Evolutionary conservation across 2,113 vertebrate species (phyloP), one percentile per base, ranked within the genome.

Genomic region (Gasterosteus aculeatus): DNA sequence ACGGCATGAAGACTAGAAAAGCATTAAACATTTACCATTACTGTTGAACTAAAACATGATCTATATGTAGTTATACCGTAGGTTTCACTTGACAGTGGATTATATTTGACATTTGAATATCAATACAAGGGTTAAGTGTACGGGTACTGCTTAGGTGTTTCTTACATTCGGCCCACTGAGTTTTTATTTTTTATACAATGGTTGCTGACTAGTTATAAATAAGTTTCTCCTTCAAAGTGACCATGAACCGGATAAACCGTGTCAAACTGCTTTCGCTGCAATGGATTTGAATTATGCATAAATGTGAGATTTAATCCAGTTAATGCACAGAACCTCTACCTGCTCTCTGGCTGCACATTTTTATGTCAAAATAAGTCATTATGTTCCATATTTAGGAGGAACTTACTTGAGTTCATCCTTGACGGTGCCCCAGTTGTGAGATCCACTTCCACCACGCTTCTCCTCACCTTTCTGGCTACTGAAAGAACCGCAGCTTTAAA

Each of bases 401-500:
- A 87, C 93, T 91, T 87, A 99, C 98, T 96, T 98, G 60, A 99
- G 85, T 74, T 99, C 98, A 78, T 99, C 98, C 94, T 99, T 99
- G 91, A 99, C 98, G 44, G 95, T 99, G 84, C 98, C 98, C 98
- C 98, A 99, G 95, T 99, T 99, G 94, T 99, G 98, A 33, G 98
- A 96, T 90, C 98, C 97, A 63, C 98, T 96, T 82, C 98, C 98
- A 10, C 98, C 98, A 56, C 97, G 97, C 88, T 99, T 99, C 91
- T 99, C 98, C 86, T 99, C 98, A 12, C 96, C 95, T 93, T 97
- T 99, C 86, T 97, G 93, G 91, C 97, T 96, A 95, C 98, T 99
- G 95, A 96, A 98, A 96, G 94, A 96, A 96, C 26, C 80, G 64
- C 61, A 72, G 77, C 82, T 88, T 90, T 89, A 90, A 86, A 69